Evolutionary conservation across 2,797 vertebrate species (phyloP).

Genomic region (Zonotrichia albicollis): DNA sequence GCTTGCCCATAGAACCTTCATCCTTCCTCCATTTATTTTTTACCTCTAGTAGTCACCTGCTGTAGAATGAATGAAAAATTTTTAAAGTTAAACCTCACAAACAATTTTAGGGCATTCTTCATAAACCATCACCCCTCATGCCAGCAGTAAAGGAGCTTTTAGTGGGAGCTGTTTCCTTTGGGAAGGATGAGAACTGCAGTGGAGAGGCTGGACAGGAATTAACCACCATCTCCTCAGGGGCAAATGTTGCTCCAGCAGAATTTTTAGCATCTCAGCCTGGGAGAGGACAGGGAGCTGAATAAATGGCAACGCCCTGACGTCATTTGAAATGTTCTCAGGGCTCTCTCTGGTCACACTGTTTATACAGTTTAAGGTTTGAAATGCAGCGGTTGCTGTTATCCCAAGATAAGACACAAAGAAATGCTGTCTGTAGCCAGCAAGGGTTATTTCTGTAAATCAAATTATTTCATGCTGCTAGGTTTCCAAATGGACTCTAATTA

Average conservation of each 20-base stretch:
- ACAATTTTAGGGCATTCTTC: neutral
- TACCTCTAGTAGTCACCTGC: neutral
- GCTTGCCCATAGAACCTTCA: neutral
- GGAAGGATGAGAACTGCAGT: neutral
- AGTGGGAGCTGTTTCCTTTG: neutral
- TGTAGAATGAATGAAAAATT: neutral
- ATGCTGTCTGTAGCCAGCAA: neutral
- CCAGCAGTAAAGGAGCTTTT: neutral
- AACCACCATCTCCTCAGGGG: neutral
- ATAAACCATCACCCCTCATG: neutral
- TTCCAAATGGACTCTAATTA: slow-evolving; percentile 68
- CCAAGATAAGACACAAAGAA: slow-evolving; percentile 7
- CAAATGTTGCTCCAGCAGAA: neutral
- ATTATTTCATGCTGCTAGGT: slow-evolving; percentile 48
- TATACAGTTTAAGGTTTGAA: neutral
- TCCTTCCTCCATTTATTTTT: neutral
- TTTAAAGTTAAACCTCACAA: neutral
- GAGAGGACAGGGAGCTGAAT: neutral
- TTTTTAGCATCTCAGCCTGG: neutral
- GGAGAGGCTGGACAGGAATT: neutral
- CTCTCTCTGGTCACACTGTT: slow-evolving; percentile 40
- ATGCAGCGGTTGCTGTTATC: neutral
- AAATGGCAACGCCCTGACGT: neutral
- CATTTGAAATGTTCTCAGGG: neutral
- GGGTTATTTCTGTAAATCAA: slow-evolving; percentile 44